Percentiles rank a stretch among this genome's conserved stretches.
Conservation (phyloP, 1,140 invertebrate genomes). For the Megalopta genalis region DNA sequence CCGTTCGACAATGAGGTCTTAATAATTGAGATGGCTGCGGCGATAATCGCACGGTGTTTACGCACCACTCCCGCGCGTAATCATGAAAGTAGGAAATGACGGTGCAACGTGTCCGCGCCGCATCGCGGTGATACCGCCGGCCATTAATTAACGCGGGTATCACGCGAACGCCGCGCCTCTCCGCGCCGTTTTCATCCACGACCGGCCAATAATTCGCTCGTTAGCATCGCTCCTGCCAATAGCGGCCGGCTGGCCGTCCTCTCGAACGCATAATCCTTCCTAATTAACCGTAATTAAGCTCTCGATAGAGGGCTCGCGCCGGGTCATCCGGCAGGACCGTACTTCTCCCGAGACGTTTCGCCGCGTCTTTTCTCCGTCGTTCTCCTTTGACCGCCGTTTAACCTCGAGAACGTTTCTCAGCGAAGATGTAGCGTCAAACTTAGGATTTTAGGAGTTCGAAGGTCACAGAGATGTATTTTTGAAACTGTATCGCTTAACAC, state of each 20-base stretch:
- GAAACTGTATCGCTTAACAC: too few relatives aligned
- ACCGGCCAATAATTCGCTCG: constrained; percentile 65
- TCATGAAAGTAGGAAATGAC: constrained; percentile 72
- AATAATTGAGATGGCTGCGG: constrained; percentile 52
- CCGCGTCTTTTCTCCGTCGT: too few relatives aligned
- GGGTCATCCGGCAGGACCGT: neutral
- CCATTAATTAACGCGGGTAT: constrained; percentile 59
- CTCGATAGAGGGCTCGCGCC: neutral
- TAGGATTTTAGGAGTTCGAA: too few relatives aligned
- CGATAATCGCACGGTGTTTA: constrained; percentile 54
- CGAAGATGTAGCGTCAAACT: too few relatives aligned
- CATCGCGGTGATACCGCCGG: constrained; percentile 42
- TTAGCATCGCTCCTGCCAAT: constrained; percentile 63
- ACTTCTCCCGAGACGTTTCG: neutral
- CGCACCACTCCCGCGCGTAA: constrained; percentile 55
- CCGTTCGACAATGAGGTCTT: constrained; percentile 48
- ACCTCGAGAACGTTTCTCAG: too few relatives aligned
- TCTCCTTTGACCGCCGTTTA: too few relatives aligned
- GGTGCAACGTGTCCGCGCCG: constrained; percentile 47
- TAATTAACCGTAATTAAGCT: constrained; percentile 74
- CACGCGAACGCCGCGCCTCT: constrained; percentile 29
- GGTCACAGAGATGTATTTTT: too few relatives aligned
- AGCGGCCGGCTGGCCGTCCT: constrained; percentile 14
- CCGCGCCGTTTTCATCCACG: constrained; percentile 48
- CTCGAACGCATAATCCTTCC: constrained; percentile 64